Base-by-base conservation (phyloP, 1,140 invertebrate genomes). In the Drosophila neocordata region DNA sequence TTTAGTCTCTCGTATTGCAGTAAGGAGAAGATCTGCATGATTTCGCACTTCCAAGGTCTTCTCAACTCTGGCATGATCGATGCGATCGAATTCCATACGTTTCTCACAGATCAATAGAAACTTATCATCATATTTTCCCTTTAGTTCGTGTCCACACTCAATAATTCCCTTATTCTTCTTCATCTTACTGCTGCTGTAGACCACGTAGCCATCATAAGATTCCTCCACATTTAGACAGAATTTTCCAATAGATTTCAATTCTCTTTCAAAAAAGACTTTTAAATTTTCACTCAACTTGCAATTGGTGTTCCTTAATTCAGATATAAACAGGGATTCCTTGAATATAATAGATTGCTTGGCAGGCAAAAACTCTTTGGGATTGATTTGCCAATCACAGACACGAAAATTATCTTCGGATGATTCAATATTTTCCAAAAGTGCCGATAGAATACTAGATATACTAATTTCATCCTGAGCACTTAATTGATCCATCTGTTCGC, bases 401-500 rank as follows among this genome's bases (percentile, higher is more conserved):
- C 63, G 61, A 18, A 61, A 83, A 38, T 78, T 58, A 1, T 74
- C 74, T 3, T 85, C 75, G 4, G 81, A 74, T 0, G 78, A 69
- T 27, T 90, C 84, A 9, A 90, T 77, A 1, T 70, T 71, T 15
- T 60, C 24, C 15, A 90, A 35, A 2, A 90, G 13, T 11, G 72
- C 73, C 1, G 89, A 90, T 7, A 90, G 82, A 18, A 90, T 90
- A 34, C 89, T 90, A 5, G 89, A 90, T 9, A 90, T 57, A 65
- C 89, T 90, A 48, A 90, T 90, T 67, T 89, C 89, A 56, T 90
- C 89, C 59, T 90, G 69, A n/a, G 89, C 71, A n/a, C 66, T 65
- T 8, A 90, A 22, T 44, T 78, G 38, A 0, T 82, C 79, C 18
- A 51, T 9, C 56, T 72, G 73, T 22, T 84, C 78, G 38, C 89